Base-by-base conservation (phyloP, 23 tunicate genomes). In the Trididemnum nubilum region DNA sequence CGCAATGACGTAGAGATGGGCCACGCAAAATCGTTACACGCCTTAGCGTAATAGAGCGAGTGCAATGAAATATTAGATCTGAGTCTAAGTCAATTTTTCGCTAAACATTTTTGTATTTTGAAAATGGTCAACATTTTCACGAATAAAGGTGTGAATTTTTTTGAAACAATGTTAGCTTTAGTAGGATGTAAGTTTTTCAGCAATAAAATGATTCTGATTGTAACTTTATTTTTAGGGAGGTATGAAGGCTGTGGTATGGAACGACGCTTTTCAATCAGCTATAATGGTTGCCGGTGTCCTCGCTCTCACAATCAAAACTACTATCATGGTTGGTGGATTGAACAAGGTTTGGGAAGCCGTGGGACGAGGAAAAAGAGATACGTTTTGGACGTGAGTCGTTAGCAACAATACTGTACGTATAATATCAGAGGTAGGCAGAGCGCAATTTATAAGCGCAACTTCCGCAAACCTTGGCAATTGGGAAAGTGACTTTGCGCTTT, bases 161-260 rank as follows among this genome's bases (percentile, higher is more conserved):
- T n/a, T n/a, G n/a, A n/a, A n/a, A n/a, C n/a, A n/a, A n/a, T n/a
- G n/a, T n/a, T n/a, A 18, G 21, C 21, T 21, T n/a, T n/a, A n/a
- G n/a, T n/a, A n/a, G n/a, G n/a, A n/a, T n/a, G n/a, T n/a, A n/a
- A n/a, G n/a, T n/a, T n/a, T n/a, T n/a, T n/a, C n/a, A n/a, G n/a
- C n/a, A n/a, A n/a, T n/a, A n/a, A n/a, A n/a, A n/a, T n/a, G n/a
- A n/a, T n/a, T n/a, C n/a, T n/a, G n/a, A n/a, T n/a, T n/a, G n/a
- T n/a, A n/a, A n/a, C n/a, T n/a, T n/a, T n/a, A n/a, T n/a, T n/a
- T 27, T 7, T 24, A 85, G 83, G 89, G 89, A 1, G 89, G 89
- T 4, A 78, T 77, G 51, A 85, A 85, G 35, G 89, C 89, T 30
- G 83, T 85, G 54, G 66, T 85, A 2, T 85, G 83, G 83, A 57